Percentiles rank a stretch among this genome's conserved stretches.
These are phyloP conservation scores for Nansenia antarctica DNA, from an alignment of 2,113 vertebrate species.

Conservation along the genomic window DNA sequence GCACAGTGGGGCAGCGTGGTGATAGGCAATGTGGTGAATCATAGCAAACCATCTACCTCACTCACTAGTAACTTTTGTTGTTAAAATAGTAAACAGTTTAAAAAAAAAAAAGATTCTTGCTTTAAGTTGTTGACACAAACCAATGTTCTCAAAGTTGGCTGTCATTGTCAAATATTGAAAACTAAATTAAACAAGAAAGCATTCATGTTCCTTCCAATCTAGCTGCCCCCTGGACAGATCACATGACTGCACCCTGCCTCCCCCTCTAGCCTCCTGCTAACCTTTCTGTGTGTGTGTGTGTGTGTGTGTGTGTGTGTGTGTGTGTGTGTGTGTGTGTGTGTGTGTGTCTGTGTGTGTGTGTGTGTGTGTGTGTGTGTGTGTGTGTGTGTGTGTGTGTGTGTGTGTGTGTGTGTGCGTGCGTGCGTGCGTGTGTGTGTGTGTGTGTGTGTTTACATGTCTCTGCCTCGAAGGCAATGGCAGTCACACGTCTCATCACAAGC, in stretches of 20 bases:
- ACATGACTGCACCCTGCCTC: constrained; percentile 39
- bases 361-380: constrained; percentile 10
- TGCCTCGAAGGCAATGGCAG: background rate
- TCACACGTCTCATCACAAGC: constrained; percentile 33
- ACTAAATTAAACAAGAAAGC: background rate
- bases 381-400: background rate
- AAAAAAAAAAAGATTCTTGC: too few species aligned
- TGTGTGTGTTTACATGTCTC: background rate
- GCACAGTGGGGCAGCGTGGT: background rate
- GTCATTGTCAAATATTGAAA: too few species aligned
- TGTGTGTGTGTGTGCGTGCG: constrained; percentile 13
- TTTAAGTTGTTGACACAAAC: too few species aligned
- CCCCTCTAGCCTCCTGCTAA: constrained; percentile 29
- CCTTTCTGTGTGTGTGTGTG: constrained; percentile 23
- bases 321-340: constrained; percentile 10
- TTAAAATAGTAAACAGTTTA: too few species aligned
- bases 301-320: background rate
- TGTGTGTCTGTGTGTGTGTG: background rate
- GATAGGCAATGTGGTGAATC: too few species aligned
- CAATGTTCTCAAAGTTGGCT: too few species aligned
- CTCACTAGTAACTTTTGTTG: too few species aligned
- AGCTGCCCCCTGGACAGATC: constrained; percentile 29
- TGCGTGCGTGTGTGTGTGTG: background rate
- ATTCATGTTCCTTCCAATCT: constrained; percentile 3
- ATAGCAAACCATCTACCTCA: too few species aligned